phyloP scores from a whole-genome alignment of 2,113 vertebrate species.

The Hucho hucho region DNA sequence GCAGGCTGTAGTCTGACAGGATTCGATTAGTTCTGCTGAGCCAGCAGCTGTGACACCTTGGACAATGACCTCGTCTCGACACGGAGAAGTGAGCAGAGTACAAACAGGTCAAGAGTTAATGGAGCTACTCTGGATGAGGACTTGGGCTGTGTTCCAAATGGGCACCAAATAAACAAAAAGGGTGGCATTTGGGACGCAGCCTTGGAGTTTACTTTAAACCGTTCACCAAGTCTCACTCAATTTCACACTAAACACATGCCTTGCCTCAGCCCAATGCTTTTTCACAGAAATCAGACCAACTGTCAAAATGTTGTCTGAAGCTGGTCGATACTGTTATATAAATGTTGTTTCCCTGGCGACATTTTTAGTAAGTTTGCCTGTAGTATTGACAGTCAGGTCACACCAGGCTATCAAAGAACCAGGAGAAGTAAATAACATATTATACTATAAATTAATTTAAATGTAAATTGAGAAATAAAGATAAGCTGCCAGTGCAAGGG shows the following conservation, averaged over 20 bases:
- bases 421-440: no score
- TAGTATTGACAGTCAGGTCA: no score
- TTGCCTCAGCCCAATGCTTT: background rate
- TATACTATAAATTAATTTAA: no score
- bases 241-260: background rate
- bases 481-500: background rate
- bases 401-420: no score
- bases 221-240: background rate
- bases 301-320: background rate
- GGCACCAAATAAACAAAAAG: no score
- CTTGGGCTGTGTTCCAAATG: background rate
- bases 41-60: constrained; percentile 23
- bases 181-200: background rate
- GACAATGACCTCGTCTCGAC: constrained; percentile 1
- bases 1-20: constrained; percentile 3
- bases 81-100: background rate
- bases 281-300: background rate
- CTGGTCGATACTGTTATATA: no score
- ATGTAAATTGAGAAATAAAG: no score
- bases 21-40: constrained; percentile 33
- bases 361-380: no score
- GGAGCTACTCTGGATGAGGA: background rate
- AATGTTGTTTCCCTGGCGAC: no score
- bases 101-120: constrained; percentile 4
- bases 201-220: background rate